These are phyloP conservation scores for Gerris buenoi DNA, from an alignment of 1,140 invertebrate species.

Conservation along the genomic window DNA sequence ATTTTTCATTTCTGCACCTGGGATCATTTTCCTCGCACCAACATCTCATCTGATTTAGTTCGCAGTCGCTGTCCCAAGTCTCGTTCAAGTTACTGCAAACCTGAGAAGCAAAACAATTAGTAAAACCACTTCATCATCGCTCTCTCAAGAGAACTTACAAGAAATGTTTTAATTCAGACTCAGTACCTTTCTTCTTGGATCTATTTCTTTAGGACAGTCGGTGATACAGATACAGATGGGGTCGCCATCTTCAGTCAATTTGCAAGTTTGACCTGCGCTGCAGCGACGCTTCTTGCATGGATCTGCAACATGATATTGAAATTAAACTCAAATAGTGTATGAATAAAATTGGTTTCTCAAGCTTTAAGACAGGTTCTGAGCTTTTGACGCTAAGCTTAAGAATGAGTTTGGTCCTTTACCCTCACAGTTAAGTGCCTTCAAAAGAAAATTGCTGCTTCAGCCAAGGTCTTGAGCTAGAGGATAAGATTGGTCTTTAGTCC, in stretches of 20 bases:
- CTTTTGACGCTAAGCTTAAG: too few relatives aligned
- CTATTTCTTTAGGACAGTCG: slow-evolving; percentile 60
- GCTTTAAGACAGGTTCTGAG: too few relatives aligned
- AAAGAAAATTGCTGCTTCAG: too few relatives aligned
- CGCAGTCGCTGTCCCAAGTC: slow-evolving; percentile 83
- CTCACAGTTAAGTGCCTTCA: too few relatives aligned
- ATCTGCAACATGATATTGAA: slow-evolving; percentile 37
- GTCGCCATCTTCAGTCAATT: slow-evolving; percentile 49
- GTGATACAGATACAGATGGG: slow-evolving; percentile 75
- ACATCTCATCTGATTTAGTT: slow-evolving; percentile 78
- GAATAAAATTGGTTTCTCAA: too few relatives aligned
- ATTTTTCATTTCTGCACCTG: slow-evolving; percentile 55
- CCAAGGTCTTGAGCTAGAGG: too few relatives aligned
- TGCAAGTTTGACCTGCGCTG: slow-evolving; percentile 74
- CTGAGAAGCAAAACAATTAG: slow-evolving; percentile 32
- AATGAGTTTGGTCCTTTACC: too few relatives aligned
- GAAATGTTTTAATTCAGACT: too few relatives aligned
- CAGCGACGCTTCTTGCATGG: slow-evolving; percentile 75
- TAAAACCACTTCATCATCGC: too few relatives aligned
- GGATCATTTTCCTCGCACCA: slow-evolving; percentile 59
- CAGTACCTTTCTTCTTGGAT: slow-evolving; percentile 55
- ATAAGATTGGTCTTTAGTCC: too few relatives aligned
- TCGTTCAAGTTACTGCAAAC: slow-evolving; percentile 89
- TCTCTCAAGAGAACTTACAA: too few relatives aligned
- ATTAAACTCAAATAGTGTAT: too few relatives aligned